Evolutionary conservation across 2,797 vertebrate genomes (phyloP).

Genomic region (Myiotriccus ornatus): DNA sequence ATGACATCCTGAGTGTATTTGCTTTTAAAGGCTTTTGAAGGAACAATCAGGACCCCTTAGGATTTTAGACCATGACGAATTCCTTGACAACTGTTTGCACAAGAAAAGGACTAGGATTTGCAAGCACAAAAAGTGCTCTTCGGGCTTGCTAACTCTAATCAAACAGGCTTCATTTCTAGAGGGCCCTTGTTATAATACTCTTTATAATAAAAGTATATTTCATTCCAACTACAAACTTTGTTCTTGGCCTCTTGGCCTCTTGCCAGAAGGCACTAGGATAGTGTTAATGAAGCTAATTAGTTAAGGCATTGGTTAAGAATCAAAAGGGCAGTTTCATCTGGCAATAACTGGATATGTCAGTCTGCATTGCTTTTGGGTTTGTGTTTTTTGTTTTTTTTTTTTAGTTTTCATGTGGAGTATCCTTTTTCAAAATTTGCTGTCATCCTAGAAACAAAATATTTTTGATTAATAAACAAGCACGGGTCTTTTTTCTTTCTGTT

Average conservation of each 20-base stretch:
- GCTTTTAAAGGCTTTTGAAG: not conserved
- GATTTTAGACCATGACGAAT: not conserved
- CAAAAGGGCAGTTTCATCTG: not conserved
- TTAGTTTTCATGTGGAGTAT: not conserved
- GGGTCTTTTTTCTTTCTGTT: not conserved
- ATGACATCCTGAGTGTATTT: not conserved
- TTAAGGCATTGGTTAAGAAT: not conserved
- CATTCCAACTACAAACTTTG: not conserved
- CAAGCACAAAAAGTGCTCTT: not conserved
- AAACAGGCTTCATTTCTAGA: conserved; percentile 12
- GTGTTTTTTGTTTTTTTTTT: rapidly evolving
- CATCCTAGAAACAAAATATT: not conserved
- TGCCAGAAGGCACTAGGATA: not conserved
- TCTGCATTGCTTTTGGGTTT: not conserved
- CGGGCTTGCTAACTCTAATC: not conserved
- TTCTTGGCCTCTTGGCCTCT: conserved; percentile 5
- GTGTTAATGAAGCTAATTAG: not conserved
- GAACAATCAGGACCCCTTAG: not conserved
- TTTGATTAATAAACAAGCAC: not conserved
- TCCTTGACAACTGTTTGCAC: not conserved
- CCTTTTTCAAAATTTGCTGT: not conserved
- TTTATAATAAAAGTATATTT: conserved; percentile 24
- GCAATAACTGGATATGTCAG: not conserved
- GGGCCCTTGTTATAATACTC: not conserved
- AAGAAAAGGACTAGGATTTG: not conserved